Base-by-base conservation (phyloP, 2,888 invertebrate species). In the Nebria brevicollis region DNA sequence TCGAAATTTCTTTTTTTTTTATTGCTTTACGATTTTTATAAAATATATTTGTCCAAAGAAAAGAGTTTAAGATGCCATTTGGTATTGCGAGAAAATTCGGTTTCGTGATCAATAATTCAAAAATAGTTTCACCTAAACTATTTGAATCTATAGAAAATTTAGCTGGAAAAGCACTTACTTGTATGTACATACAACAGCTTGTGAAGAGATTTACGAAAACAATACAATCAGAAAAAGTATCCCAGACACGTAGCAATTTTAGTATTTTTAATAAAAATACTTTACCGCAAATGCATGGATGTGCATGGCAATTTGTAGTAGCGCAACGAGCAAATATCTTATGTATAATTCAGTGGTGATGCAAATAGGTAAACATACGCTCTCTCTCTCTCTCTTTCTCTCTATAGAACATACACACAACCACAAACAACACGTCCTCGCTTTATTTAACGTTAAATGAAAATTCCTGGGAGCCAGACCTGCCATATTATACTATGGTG, bases 241-340 rank as follows among this genome's bases (percentile, higher is more conserved):
- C 54, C 54, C 2, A 13, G 54, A 54, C 42, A 73, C 73, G 73
- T 34, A 73, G 43, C 73, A 41, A 73, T 41, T 73, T 73, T 73
- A n/a, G 15, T 73, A 73, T n/a, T 73, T 54, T 73, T 73, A 73
- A 73, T 73, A 73, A 73, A 73, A 73, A 26, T 13, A 42, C 42
- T 42, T 13, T 41, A 73, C 3, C 73, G 41, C 7, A 73, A 43
- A 73, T 68, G 68, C 73, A 73, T 10, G 13, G 42, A 73, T 15
- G 42, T 68, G 68, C 73, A 73, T 10, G 13, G 42, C 34, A 73
- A 41, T 26, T 73, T 73, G 42, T 73, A 73, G 42, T 73, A 73
- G 13, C 42, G 7, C 41, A 6, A 42, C 4, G 43, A 73, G 26
- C 41, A 42, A 73, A 73, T 73, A 73, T 73, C 73, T 73, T 43